Percentiles rank a stretch among this genome's conserved stretches.
phyloP scores from a whole-genome alignment of 2,888 invertebrate genomes.

The Linnaemya tessellans region DNA sequence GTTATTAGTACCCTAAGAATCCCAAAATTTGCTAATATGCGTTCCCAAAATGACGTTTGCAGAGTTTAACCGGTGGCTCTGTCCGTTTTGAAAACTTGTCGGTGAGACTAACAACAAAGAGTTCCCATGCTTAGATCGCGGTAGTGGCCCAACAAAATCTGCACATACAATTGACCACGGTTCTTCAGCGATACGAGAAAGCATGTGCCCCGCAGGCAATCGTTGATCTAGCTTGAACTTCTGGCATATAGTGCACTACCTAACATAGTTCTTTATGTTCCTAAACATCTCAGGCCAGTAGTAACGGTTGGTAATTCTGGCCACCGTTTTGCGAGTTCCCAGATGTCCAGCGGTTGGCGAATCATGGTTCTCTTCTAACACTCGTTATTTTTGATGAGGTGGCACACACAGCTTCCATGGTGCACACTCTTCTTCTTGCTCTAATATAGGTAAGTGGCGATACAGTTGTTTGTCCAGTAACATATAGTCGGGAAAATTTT shows the following conservation, averaged over 20 bases:
- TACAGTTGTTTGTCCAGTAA: not conserved
- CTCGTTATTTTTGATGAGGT: not conserved
- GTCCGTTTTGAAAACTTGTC: constrained; percentile 9
- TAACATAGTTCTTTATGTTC: too few relatives aligned
- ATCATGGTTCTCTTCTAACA: too few relatives aligned
- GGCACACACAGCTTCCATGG: constrained; percentile 12
- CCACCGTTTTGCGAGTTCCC: not conserved
- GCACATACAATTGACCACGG: not conserved
- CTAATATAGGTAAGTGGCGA: not conserved
- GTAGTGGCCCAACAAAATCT: too few relatives aligned
- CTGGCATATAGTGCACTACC: too few relatives aligned
- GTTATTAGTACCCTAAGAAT: constrained; percentile 9
- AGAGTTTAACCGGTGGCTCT: not conserved
- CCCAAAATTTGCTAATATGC: constrained; percentile 2
- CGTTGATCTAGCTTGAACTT: not conserved
- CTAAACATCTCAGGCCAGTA: constrained; percentile 9
- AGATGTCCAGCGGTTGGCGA: not conserved
- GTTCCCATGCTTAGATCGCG: not conserved
- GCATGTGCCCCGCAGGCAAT: not conserved
- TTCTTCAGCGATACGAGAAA: not conserved
- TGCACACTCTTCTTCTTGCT: not conserved
- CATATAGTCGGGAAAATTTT: constrained; percentile 8
- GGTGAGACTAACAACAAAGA: not conserved
- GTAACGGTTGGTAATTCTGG: not conserved
- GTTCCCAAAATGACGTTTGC: constrained; percentile 7